These are phyloP conservation scores for Zalophus californianus DNA, from an alignment of 2,797 vertebrate species.

Conservation along the genomic window DNA sequence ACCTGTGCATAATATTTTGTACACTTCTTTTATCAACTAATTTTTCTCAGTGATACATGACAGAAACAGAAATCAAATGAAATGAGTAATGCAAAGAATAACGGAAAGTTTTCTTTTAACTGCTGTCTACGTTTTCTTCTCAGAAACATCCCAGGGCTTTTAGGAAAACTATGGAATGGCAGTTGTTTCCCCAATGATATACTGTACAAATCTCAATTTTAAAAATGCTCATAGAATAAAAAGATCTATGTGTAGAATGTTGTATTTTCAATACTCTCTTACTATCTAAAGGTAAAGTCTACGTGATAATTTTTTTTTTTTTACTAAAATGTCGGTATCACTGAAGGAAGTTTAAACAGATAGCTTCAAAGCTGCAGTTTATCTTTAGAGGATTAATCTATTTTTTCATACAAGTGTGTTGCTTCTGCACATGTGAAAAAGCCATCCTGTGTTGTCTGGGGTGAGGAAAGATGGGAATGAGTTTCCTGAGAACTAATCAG, in stretches of 20 bases:
- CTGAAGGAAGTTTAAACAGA: slow-evolving; percentile 35
- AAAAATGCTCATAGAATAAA: slow-evolving; percentile 8
- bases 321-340: slow-evolving; percentile 20
- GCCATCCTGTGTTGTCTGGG: slow-evolving; percentile 63
- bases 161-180: slow-evolving; percentile 35
- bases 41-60: slow-evolving; percentile 34
- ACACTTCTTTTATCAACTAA: slow-evolving; percentile 26
- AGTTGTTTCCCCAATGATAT: not conserved
- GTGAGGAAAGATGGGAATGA: slow-evolving; percentile 77
- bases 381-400: slow-evolving; percentile 50
- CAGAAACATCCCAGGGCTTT: slow-evolving; percentile 15
- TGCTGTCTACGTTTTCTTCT: slow-evolving; percentile 36
- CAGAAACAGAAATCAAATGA: slow-evolving; percentile 56
- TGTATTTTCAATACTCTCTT: slow-evolving; percentile 25
- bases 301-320: slow-evolving; percentile 13
- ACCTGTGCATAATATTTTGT: not conserved
- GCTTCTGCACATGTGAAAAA: slow-evolving; percentile 63
- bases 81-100: slow-evolving; percentile 54
- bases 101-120: not conserved
- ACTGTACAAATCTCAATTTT: slow-evolving; percentile 54
- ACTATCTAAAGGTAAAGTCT: slow-evolving; percentile 45
- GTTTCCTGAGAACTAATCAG: slow-evolving; percentile 80
- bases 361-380: slow-evolving; percentile 60
- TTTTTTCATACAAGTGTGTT: slow-evolving; percentile 50
- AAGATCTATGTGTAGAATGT: not conserved